Evolutionary conservation across 1,140 invertebrate genomes (phyloP), one percentile per base, ranked within the genome.

Genomic region (Bombus soroeensis): DNA sequence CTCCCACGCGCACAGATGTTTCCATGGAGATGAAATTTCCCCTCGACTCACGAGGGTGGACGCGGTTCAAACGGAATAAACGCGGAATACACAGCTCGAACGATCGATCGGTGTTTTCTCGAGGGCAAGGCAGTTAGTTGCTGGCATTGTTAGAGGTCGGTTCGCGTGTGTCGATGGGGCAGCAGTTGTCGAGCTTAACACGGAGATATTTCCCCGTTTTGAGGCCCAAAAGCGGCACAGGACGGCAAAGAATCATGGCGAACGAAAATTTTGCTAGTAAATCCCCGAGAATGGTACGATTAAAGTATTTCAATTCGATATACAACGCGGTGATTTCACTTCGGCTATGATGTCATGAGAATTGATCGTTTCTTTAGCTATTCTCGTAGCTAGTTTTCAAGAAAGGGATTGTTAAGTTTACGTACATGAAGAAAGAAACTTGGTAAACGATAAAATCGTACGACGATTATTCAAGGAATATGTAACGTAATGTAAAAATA

Each of bases 71-170:
- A 81, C 32, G 68, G 39, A 84, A 87, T 18, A 53, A 53, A 53
- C 47, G 70, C 32, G 57, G n/a, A 84, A 87, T 18, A 53, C 22
- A 53, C 47, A 75, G 83, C 87, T 70, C 76, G 43, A 81, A 72
- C 81, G 91, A 86, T 93, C 92, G 92, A 93, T 92, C 91, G 71
- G 41, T 18, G 43, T 71, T 74, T 15, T 92, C 94, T 85, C 91
- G 94, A 87, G 93, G 92, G 78, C 88, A 93, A n/a, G 91, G 92
- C 81, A 93, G 93, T 95, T 94, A 77, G 93, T 82, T 87, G 68
- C 34, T 81, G 79, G 83, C 89, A 39, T n/a, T 76, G 82, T 71
- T 81, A 13, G 68, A 73, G 32, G 76, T 15, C 83, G 62, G 88
- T 72, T 83, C 75, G 66, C 62, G 70, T 57, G 66, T 72, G 81